Conservation (phyloP, 2,113 vertebrate species). For the Prochilodus magdalenae region DNA sequence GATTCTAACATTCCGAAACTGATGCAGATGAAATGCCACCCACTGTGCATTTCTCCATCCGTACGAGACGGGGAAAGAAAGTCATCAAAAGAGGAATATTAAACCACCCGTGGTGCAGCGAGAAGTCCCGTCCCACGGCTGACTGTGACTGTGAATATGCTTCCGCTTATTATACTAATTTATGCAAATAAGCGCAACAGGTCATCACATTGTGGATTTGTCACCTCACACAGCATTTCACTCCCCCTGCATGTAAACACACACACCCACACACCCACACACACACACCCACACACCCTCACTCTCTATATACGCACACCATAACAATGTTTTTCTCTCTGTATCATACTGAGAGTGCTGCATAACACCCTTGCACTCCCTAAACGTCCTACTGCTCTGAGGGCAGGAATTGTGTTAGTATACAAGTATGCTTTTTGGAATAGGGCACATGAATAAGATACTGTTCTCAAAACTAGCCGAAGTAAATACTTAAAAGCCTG, state of each 20-base stretch:
- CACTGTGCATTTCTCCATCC: neutral
- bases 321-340: neutral
- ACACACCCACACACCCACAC: neutral
- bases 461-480: too few species aligned
- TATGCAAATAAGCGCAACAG: conserved; percentile 1
- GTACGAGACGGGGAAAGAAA: neutral
- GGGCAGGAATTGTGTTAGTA: too few species aligned
- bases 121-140: neutral
- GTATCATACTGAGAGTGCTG: too few species aligned
- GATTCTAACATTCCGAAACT: neutral
- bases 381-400: too few species aligned
- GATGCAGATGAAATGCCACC: neutral
- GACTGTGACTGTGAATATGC: conserved; percentile 10
- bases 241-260: neutral
- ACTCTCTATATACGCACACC: neutral
- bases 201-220: neutral
- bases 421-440: neutral
- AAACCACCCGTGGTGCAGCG: neutral
- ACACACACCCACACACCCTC: neutral
- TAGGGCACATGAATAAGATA: too few species aligned
- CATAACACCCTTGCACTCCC: too few species aligned
- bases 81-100: conserved; percentile 9
- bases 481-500: too few species aligned
- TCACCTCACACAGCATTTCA: neutral
- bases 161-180: conserved; percentile 4